Conservation (phyloP, 2,888 invertebrate species). For the Rhabditophanes sp. region DNA sequence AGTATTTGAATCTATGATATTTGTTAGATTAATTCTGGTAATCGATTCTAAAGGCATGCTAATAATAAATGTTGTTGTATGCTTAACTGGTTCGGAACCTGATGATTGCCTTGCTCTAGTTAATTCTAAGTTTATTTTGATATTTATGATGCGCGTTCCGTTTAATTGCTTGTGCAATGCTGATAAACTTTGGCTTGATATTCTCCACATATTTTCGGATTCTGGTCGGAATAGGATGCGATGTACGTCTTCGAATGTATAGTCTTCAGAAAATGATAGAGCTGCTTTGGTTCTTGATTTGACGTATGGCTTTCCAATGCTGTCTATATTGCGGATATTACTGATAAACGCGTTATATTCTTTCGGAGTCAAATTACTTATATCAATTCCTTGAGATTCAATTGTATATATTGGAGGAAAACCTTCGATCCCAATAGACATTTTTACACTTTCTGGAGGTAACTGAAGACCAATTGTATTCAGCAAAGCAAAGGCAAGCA, state of each 20-base stretch:
- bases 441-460: conserved; percentile 59
- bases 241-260: conserved; percentile 41
- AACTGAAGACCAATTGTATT: conserved; percentile 72
- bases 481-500: conserved; percentile 82
- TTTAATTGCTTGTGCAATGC: conserved; percentile 34
- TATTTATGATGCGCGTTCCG: conserved; percentile 16
- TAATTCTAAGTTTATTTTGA: conserved; percentile 24
- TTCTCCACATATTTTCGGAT: conserved; percentile 57
- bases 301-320: conserved; percentile 6
- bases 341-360: conserved; percentile 38
- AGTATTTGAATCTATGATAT: too few relatives aligned
- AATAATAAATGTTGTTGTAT: conserved; percentile 6
- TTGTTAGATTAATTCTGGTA: too few relatives aligned
- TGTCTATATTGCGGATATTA: conserved; percentile 25
- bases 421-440: conserved; percentile 36
- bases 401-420: conserved; percentile 41
- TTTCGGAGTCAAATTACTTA: conserved; percentile 8
- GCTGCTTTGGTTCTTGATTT: conserved; percentile 17
- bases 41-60: not conserved
- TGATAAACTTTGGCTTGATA: conserved; percentile 53
- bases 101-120: too few relatives aligned
- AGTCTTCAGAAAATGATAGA: conserved; percentile 45
- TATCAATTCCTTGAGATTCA: conserved; percentile 34
- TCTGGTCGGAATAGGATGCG: conserved; percentile 33
- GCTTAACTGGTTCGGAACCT: conserved; percentile 8